Base-by-base conservation (phyloP, 2,797 vertebrate species). In the Gouania willdenowi region DNA sequence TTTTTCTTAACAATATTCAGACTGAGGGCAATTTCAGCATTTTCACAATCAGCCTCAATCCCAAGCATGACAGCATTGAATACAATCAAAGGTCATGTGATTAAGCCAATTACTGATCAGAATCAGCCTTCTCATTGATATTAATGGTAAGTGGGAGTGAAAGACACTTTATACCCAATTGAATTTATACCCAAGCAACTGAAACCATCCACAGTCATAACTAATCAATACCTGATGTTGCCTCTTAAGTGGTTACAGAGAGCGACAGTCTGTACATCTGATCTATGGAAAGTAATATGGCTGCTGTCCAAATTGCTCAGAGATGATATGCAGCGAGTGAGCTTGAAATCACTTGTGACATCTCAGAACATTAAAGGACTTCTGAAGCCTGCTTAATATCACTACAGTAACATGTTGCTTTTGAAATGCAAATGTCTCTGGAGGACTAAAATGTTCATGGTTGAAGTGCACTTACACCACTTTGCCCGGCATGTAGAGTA, bases 401-500 rank as follows among this genome's bases (percentile, higher is more conserved):
- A n/a, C n/a, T n/a, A n/a, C n/a, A n/a, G n/a, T 38, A 35, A 37
- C 21, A 11, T 22, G 4, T 9, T 5, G 26, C 8, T 26, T 25
- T 30, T 20, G 14, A 14, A 13, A 14, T 13, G 13, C 13, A 14
- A 14, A 14, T 3, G 13, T 6, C 8, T 31, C 18, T 30, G 1
- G 19, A 38, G 34, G 4, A 34, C 13, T 6, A 12, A 9, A 26
- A 5, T 24, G 10, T 35, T 17, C 25, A 16, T 2, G 18, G 19
- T 26, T 50, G 8, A 8, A 32, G 19, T 41, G 50, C 71, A 89
- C 94, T 89, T 89, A 97, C 93, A 91, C 91, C 63, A 97, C 88
- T 91, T 97, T 97, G 24, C 89, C 91, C 23, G 94, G 94, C 87
- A 97, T 91, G 71, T 92, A 97, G 62, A 97, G 88, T 53, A 97